Conservation (phyloP, 2,113 vertebrate genomes). For the pig (Sus scrofa) region DNA sequence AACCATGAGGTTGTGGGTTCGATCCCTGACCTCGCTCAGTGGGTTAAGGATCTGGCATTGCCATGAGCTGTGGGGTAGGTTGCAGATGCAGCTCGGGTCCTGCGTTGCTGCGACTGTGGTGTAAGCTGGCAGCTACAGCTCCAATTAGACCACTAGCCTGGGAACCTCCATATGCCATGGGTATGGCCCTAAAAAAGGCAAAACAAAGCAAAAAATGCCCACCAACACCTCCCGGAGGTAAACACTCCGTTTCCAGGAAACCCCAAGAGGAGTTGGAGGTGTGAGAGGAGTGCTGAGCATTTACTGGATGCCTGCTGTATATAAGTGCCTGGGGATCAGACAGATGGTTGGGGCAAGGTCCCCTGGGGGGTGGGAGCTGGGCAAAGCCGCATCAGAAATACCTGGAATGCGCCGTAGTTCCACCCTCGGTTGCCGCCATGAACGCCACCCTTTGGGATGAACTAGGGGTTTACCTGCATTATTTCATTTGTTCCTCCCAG, state of each 20-base stretch:
- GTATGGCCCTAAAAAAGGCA: no score
- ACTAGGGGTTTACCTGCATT: neutral
- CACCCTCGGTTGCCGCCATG: fast-evolving
- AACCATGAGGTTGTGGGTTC: no score
- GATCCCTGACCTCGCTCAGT: no score
- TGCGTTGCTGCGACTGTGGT: no score
- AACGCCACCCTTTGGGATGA: neutral
- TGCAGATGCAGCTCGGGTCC: no score
- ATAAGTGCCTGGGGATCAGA: neutral
- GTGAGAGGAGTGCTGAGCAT: neutral
- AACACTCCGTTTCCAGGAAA: neutral
- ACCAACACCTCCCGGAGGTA: neutral
- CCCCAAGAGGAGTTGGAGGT: neutral
- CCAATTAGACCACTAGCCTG: no score
- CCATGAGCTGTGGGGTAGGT: no score
- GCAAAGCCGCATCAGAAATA: neutral
- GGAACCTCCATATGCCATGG: no score
- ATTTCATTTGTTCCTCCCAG: neutral
- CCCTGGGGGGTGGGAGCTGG: neutral
- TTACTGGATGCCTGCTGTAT: neutral
- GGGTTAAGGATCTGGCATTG: no score
- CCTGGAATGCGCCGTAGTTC: neutral
- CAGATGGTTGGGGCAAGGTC: neutral
- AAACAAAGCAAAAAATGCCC: neutral
- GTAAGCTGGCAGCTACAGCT: no score